These are phyloP conservation scores for Harpalus rubripes DNA, from an alignment of 2,888 invertebrate species.

Conservation along the genomic window DNA sequence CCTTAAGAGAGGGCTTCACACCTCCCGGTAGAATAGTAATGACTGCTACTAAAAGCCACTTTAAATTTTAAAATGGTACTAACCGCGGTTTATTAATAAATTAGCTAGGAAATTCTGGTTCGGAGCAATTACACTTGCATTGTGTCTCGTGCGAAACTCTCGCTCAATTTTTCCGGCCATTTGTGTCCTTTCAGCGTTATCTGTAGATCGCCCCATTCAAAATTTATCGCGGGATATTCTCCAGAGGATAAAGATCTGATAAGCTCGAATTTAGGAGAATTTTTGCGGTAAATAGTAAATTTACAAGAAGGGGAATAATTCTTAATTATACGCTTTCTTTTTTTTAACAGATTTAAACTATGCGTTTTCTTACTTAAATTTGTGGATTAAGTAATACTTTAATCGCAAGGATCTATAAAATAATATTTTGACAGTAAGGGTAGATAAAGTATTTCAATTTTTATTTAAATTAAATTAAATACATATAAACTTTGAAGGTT, in stretches of 20 bases:
- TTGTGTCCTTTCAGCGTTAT: constrained; percentile 19
- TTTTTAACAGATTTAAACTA: no score
- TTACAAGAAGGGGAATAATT: neutral
- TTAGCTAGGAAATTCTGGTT: constrained; percentile 32
- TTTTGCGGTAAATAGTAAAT: neutral
- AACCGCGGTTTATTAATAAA: constrained; percentile 49
- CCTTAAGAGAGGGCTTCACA: neutral
- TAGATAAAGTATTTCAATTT: no score
- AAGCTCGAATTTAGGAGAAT: neutral
- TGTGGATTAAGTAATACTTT: no score
- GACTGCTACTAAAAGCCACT: constrained; percentile 43
- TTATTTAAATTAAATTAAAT: no score
- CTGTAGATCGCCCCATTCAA: constrained; percentile 31
- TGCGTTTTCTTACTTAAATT: no score
- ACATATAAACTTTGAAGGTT: no score
- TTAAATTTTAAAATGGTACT: constrained; percentile 57
- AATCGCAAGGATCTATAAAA: no score
- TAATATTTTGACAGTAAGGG: no score
- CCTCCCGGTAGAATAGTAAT: constrained; percentile 34
- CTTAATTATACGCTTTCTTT: no score
- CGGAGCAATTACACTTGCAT: constrained; percentile 8
- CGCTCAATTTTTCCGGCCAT: constrained; percentile 3
- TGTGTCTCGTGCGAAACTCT: neutral
- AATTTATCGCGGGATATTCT: constrained; percentile 15
- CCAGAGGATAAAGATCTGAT: neutral